Percentiles rank a stretch among this genome's conserved stretches.
phyloP scores from a whole-genome alignment of 1,140 invertebrate genomes.

The Neomicropteryx cornuta region DNA sequence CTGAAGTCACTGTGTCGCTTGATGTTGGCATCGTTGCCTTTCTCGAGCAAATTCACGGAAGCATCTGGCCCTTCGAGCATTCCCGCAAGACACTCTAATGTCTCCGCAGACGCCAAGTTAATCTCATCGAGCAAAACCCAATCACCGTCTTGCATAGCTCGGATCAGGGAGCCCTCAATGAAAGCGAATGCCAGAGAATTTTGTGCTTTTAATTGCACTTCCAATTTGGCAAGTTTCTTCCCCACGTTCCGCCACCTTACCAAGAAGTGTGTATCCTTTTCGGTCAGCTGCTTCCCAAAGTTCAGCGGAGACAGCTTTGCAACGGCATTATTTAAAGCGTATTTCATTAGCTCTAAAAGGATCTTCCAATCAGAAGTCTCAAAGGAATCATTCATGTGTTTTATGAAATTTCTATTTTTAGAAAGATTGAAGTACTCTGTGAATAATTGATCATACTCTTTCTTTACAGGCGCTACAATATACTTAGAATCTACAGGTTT shows the following conservation, averaged over 20 bases:
- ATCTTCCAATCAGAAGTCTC: slow-evolving; percentile 59
- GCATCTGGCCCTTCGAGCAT: slow-evolving; percentile 73
- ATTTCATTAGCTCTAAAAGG: slow-evolving; percentile 65
- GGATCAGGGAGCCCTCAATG: slow-evolving; percentile 85
- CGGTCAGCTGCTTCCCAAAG: slow-evolving; percentile 9
- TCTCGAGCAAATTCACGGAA: slow-evolving; percentile 74
- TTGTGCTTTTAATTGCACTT: slow-evolving; percentile 54
- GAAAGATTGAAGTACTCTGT: slow-evolving; percentile 62
- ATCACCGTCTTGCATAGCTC: slow-evolving; percentile 78
- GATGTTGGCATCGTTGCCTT: slow-evolving; percentile 73
- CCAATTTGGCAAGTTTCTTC: slow-evolving; percentile 31
- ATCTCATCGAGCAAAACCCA: slow-evolving; percentile 98
- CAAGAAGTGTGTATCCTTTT: slow-evolving; percentile 26
- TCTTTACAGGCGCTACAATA: slow-evolving; percentile 66
- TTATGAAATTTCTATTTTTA: slow-evolving; percentile 78
- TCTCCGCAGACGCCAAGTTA: slow-evolving; percentile 92
- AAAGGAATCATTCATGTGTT: slow-evolving; percentile 65
- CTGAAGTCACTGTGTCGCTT: slow-evolving; percentile 81
- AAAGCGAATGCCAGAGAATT: slow-evolving; percentile 84
- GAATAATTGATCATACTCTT: slow-evolving; percentile 80
- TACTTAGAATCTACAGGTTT: slow-evolving; percentile 90
- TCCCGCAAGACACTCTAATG: slow-evolving; percentile 89
- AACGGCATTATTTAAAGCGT: slow-evolving; percentile 58
- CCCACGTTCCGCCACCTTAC: slow-evolving; percentile 44
- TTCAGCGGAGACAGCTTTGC: slow-evolving; percentile 34